Base-by-base conservation (phyloP, 2,797 vertebrate species). In the Galago senegalensis region DNA sequence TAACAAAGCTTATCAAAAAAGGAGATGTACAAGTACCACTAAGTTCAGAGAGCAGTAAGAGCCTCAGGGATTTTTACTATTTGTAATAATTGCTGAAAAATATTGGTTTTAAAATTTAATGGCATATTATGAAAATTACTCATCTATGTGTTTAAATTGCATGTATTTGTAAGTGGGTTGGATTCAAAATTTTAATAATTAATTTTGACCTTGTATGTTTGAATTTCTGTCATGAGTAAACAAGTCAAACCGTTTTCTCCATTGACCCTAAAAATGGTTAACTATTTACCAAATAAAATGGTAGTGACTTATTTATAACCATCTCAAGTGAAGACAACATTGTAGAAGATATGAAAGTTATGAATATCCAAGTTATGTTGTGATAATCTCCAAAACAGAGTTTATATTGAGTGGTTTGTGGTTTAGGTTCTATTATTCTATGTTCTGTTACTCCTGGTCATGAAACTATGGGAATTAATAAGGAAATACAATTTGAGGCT, bases 151-250 rank as follows among this genome's bases (percentile, higher is more conserved):
- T 84, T 87, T 87, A 72, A 93, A 69, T 87, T 84, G 31, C 23
- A 93, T 69, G n/a, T 61, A 63, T 85, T 87, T 49, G 25, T 88
- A 73, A 67, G 27, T 87, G 91, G 34, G 23, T 40, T 86, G 87
- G 79, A 79, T 79, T 88, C 53, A 73, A 91, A 60, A 73, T 67
- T 92, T 94, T 86, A 86, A 58, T 85, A 76, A 80, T 91, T 93
- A 87, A 53, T 94, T 73, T 93, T 86, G 34, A 21, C 37, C 61
- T 67, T 81, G 20, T 89, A 7, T 69, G 76, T 89, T 88, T 95
- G 67, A 86, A 37, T 86, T 16, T 56, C 34, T 89, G 37, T 94
- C 70, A 13, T 49, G 25, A 91, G 25, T 79, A 72, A 95, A 43
- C n/a, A 87, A 70, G 56, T 5, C 20, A 83, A 90, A 79, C n/a